phyloP scores from a whole-genome alignment of 2,888 invertebrate species.

The Graphium colonna region DNA sequence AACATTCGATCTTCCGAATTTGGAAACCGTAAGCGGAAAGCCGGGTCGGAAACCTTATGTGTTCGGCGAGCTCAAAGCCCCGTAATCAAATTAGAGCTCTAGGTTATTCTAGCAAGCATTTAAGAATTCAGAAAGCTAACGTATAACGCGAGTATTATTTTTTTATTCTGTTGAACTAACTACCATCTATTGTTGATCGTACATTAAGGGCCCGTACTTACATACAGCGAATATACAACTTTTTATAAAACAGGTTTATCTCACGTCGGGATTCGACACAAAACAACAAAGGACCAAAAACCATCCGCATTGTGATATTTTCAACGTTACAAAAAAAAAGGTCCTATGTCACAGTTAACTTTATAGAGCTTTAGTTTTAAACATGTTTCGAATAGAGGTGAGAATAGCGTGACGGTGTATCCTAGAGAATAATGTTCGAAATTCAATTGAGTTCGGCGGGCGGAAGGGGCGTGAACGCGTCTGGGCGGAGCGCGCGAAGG shows the following conservation, averaged over 20 bases:
- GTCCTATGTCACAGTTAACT: not conserved
- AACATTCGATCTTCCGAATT: no score
- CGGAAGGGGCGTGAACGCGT: constrained; percentile 67
- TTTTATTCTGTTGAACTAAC: no score
- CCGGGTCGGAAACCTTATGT: no score
- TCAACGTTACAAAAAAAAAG: not conserved
- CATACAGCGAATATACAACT: constrained; percentile 25
- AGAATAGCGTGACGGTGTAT: constrained; percentile 22
- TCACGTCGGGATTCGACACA: constrained; percentile 2
- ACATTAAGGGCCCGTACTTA: no score
- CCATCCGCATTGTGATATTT: constrained; percentile 4
- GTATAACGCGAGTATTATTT: no score
- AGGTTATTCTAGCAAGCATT: no score
- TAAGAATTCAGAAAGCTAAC: no score
- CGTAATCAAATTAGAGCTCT: no score
- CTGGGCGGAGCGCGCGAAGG: constrained; percentile 69
- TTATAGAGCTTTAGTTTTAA: not conserved
- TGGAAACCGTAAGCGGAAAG: no score
- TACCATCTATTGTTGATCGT: no score
- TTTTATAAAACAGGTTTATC: constrained; percentile 5
- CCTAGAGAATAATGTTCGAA: constrained; percentile 45
- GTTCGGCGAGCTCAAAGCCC: no score
- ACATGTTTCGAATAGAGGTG: constrained; percentile 20
- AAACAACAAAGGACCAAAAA: constrained; percentile 6
- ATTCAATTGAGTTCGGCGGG: constrained; percentile 56